A percentile compares a stretch with the other conserved stretches of the same genome.
phyloP scores from a whole-genome alignment of 2,797 vertebrate species.

The Ficedula albicollis region DNA sequence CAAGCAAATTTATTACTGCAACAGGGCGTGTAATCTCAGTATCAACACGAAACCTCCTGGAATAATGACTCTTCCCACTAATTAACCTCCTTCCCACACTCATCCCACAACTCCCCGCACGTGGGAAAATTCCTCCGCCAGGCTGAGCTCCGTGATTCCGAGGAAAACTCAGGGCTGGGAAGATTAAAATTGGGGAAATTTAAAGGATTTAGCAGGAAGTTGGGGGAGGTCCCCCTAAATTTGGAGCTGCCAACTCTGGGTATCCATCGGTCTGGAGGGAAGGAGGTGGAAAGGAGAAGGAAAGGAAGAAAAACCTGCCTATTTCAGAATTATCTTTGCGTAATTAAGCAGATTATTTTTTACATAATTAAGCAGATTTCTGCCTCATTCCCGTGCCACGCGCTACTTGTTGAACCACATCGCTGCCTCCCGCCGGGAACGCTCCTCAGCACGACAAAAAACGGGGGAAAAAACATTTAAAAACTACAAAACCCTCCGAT shows the following conservation, averaged over 20 bases:
- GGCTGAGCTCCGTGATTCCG: neutral
- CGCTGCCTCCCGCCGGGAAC: neutral
- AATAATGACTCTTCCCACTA: slow-evolving; percentile 15
- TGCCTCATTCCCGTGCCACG: neutral
- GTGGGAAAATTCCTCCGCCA: neutral
- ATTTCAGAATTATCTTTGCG: neutral
- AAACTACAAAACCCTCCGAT: neutral
- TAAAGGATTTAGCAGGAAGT: neutral
- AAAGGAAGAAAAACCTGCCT: neutral
- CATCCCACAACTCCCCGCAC: neutral
- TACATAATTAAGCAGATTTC: neutral
- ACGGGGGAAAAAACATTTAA: rapidly evolving
- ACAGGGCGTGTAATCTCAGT: neutral
- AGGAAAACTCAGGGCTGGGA: neutral
- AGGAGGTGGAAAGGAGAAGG: neutral
- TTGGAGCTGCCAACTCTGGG: neutral
- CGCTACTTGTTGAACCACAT: neutral
- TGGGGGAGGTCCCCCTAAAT: rapidly evolving
- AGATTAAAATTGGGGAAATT: rapidly evolving
- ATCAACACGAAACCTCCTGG: neutral
- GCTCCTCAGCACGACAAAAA: neutral
- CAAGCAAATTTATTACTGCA: neutral
- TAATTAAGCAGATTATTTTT: neutral
- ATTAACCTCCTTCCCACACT: slow-evolving; percentile 53
- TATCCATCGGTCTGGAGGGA: neutral